Evolutionary conservation across 1,140 invertebrate genomes (phyloP).

Genomic region (Plutomurus gul): DNA sequence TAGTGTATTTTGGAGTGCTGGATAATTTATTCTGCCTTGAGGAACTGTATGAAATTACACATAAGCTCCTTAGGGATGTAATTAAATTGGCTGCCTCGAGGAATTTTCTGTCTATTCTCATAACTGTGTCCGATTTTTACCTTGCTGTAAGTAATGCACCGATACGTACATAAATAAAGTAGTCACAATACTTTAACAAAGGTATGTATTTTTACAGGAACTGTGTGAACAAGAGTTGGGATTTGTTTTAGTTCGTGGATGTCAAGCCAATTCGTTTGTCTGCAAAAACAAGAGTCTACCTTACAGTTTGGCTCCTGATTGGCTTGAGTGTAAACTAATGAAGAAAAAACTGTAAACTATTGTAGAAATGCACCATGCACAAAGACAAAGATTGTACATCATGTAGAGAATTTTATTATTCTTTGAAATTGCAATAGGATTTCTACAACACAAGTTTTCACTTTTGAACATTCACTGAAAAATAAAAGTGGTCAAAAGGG

Average conservation of each 20-base stretch:
- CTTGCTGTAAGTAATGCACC: background rate
- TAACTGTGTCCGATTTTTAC: background rate
- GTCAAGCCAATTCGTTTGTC: background rate
- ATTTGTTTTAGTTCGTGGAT: background rate
- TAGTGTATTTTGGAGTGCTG: background rate
- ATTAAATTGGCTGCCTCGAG: background rate
- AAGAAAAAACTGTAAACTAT: background rate
- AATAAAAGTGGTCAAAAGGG: too few species aligned
- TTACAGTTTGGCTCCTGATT: background rate
- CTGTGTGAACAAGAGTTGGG: background rate
- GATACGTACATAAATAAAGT: too few species aligned
- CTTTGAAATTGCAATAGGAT: too few species aligned
- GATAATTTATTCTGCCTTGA: background rate
- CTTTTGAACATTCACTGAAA: too few species aligned
- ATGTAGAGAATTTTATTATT: too few species aligned
- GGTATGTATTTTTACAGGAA: background rate
- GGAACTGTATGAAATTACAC: background rate
- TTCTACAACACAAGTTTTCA: too few species aligned
- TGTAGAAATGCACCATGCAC: too few species aligned
- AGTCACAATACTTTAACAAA: background rate
- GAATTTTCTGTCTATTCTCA: background rate
- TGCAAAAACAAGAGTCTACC: background rate
- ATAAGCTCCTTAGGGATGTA: background rate
- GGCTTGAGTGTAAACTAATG: background rate
- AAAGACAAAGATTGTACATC: too few species aligned